Evolutionary conservation across 2,797 vertebrate species (phyloP).

Genomic region (Echeneis naucrates): DNA sequence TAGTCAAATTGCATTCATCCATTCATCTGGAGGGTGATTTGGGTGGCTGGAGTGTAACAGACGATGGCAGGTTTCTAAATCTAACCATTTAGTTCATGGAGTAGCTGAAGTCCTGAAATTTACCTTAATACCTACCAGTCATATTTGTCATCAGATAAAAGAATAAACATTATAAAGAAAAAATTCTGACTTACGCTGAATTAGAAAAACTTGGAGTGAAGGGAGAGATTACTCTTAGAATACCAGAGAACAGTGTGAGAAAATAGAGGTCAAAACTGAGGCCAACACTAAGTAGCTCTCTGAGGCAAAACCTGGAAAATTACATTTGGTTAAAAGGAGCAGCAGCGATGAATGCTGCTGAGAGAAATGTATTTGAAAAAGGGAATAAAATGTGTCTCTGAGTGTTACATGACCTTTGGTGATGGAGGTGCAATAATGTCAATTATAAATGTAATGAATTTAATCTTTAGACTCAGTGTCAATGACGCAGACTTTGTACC

Average conservation of each 20-base stretch:
- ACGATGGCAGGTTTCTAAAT: slow-evolving; percentile 19
- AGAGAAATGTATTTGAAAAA: slow-evolving; percentile 2
- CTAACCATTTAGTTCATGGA: slow-evolving; percentile 31
- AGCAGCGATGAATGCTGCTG: background rate
- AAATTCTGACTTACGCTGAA: slow-evolving; percentile 16
- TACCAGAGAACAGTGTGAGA: slow-evolving; percentile 15
- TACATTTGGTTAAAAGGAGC: slow-evolving; percentile 11
- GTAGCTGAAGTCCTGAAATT: slow-evolving; percentile 16
- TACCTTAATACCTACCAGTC: slow-evolving; percentile 26
- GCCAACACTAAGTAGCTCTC: slow-evolving; percentile 18
- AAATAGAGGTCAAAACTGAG: slow-evolving; percentile 19
- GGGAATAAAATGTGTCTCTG: background rate
- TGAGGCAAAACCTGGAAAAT: slow-evolving; percentile 37
- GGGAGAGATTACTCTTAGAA: slow-evolving; percentile 1
- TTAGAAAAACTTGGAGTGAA: slow-evolving; percentile 25
- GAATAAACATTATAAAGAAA: slow-evolving; percentile 25
- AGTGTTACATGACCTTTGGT: background rate
- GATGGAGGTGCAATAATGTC: too few relatives aligned
- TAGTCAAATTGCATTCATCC: slow-evolving; percentile 5
- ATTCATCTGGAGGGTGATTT: slow-evolving; percentile 25
- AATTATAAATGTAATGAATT: too few relatives aligned
- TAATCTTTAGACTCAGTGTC: too few relatives aligned
- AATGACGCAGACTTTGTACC: too few relatives aligned
- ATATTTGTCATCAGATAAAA: slow-evolving; percentile 42
- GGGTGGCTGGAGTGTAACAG: background rate